phyloP scores from a whole-genome alignment of 2,797 vertebrate species.

The Notolabrus celidotus region DNA sequence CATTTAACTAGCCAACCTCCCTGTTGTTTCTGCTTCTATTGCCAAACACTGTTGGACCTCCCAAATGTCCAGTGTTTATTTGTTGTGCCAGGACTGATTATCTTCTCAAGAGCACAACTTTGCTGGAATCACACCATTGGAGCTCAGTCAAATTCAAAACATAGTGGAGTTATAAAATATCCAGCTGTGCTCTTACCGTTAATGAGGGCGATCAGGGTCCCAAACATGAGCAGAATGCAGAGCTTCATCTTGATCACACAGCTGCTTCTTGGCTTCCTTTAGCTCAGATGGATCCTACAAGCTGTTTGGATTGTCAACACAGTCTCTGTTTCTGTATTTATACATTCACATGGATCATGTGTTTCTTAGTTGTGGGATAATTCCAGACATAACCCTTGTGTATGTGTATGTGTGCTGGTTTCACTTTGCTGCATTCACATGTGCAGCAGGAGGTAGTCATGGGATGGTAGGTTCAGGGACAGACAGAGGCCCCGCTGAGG shows the following conservation, averaged over 20 bases:
- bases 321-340: constrained; percentile 41
- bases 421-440: constrained; percentile 69
- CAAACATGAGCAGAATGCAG: constrained; percentile 58
- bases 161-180: not conserved
- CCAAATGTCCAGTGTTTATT: too few relatives aligned
- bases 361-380: constrained; percentile 34
- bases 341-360: constrained; percentile 68
- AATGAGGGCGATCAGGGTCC: constrained; percentile 38
- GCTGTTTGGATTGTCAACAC: not conserved
- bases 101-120: not conserved
- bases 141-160: not conserved
- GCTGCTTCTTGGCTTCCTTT: not conserved
- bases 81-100: too few relatives aligned
- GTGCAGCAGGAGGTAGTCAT: constrained; percentile 76
- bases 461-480: constrained; percentile 55
- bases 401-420: constrained; percentile 50
- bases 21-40: too few relatives aligned
- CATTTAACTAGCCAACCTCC: too few relatives aligned
- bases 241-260: constrained; percentile 67
- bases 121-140: too few relatives aligned
- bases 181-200: constrained; percentile 40
- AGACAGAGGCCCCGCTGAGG: constrained; percentile 45
- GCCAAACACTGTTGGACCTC: not conserved
- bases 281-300: not conserved
- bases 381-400: constrained; percentile 2